A percentile compares a stretch with the other conserved stretches of the same genome.
Conservation (phyloP, 2,797 vertebrate genomes). For the Peromyscus nudipes region DNA sequence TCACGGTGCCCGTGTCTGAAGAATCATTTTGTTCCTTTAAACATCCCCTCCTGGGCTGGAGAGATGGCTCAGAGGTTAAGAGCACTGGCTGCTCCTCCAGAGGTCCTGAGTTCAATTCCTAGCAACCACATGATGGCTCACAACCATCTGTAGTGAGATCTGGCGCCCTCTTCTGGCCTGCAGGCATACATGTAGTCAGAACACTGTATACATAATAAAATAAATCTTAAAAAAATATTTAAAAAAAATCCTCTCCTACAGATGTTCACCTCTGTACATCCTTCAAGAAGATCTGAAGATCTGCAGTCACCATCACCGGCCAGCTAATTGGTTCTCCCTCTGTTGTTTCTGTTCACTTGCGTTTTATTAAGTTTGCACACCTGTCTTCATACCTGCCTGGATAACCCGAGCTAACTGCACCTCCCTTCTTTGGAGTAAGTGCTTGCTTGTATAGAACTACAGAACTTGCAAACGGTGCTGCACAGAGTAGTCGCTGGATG, state of each 20-base stretch:
- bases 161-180: too few relatives aligned
- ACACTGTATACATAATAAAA: too few relatives aligned
- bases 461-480: background rate
- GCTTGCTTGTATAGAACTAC: background rate
- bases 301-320: background rate
- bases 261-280: slow-evolving; percentile 26
- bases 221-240: too few relatives aligned
- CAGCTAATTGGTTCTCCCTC: background rate
- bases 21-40: background rate
- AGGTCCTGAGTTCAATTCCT: too few relatives aligned
- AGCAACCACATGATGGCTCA: too few relatives aligned
- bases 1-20: background rate
- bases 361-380: slow-evolving; percentile 25
- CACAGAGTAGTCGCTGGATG: background rate
- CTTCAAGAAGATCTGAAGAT: slow-evolving; percentile 60
- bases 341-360: background rate
- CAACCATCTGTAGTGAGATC: too few relatives aligned
- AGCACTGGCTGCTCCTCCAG: too few relatives aligned
- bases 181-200: too few relatives aligned
- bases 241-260: too few relatives aligned
- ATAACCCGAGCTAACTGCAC: background rate
- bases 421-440: background rate
- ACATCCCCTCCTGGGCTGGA: background rate
- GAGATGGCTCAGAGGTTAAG: too few relatives aligned
- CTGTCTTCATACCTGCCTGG: background rate